Percentiles rank a stretch among this genome's conserved stretches.
These are phyloP conservation scores for Conchocele bisecta DNA, from an alignment of 2,888 invertebrate species.

Conservation along the genomic window DNA sequence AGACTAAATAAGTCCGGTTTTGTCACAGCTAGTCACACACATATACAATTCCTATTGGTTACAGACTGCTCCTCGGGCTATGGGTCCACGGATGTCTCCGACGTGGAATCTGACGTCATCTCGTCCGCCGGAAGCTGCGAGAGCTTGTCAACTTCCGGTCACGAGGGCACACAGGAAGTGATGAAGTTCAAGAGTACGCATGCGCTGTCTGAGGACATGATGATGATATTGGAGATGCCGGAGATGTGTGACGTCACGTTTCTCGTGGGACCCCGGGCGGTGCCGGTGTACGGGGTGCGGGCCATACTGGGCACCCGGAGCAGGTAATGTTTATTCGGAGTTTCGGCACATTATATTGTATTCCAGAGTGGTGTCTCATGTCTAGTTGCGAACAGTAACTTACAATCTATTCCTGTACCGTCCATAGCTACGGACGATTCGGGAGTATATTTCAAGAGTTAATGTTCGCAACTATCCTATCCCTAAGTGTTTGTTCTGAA, in stretches of 20 bases:
- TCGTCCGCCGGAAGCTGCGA: conserved; percentile 1
- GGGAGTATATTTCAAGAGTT: too few relatives aligned
- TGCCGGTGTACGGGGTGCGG: conserved; percentile 45
- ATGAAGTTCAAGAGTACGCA: conserved; percentile 30
- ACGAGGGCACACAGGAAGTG: background rate
- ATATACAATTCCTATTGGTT: background rate
- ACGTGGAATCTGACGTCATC: conserved; percentile 14
- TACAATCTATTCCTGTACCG: too few relatives aligned
- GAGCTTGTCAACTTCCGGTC: too few relatives aligned
- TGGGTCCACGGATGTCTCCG: conserved; percentile 40
- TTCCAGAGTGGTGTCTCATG: too few relatives aligned
- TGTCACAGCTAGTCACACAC: too few relatives aligned
- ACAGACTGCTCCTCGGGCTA: conserved; percentile 50
- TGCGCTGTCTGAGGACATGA: conserved; percentile 36
- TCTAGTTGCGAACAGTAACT: too few relatives aligned
- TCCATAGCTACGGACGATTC: too few relatives aligned
- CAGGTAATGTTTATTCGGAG: too few relatives aligned
- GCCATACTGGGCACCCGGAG: conserved; percentile 46
- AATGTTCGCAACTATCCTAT: too few relatives aligned
- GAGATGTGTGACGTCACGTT: conserved; percentile 59
- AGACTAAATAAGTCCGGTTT: too few relatives aligned
- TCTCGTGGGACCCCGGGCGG: conserved; percentile 28
- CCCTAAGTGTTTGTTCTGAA: too few relatives aligned
- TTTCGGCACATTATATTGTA: too few relatives aligned
- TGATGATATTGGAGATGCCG: conserved; percentile 45